Conservation (phyloP, 2,888 invertebrate genomes). For the Ecliptopera silaceata region DNA sequence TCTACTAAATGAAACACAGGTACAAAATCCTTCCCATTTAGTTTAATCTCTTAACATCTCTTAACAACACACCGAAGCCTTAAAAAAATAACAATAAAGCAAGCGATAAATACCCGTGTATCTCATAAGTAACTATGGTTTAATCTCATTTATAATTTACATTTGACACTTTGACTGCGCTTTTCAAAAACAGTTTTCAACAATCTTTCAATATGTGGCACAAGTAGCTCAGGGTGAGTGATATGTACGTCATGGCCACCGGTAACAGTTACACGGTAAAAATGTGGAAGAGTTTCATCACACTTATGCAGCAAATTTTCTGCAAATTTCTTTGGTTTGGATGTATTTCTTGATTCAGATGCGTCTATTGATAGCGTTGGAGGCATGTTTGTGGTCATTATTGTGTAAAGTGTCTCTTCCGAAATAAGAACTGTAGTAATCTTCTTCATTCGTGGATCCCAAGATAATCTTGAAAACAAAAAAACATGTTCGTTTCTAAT, state of each 20-base stretch:
- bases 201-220: constrained; percentile 57
- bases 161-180: constrained; percentile 23
- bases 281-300: constrained; percentile 42
- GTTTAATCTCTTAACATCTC: no score
- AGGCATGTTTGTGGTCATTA: constrained; percentile 46
- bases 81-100: no score
- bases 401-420: constrained; percentile 48
- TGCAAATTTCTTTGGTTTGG: constrained; percentile 38
- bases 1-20: no score
- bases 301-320: constrained; percentile 44
- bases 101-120: no score
- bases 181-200: constrained; percentile 41
- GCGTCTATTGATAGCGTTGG: constrained; percentile 53
- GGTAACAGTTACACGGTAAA: constrained; percentile 49
- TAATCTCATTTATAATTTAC: constrained; percentile 38
- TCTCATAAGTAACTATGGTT: no score
- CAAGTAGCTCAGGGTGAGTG: constrained; percentile 76
- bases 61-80: no score
- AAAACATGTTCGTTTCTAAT: neutral
- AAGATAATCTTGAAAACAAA: constrained; percentile 50
- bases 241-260: constrained; percentile 84
- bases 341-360: constrained; percentile 37
- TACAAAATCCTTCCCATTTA: no score
- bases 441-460: constrained; percentile 58
- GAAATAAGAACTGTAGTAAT: constrained; percentile 41